Percentiles rank a stretch among this genome's conserved stretches.
Evolutionary conservation across 2,888 invertebrate species (phyloP).

Genomic region (Tridacna crocea): DNA sequence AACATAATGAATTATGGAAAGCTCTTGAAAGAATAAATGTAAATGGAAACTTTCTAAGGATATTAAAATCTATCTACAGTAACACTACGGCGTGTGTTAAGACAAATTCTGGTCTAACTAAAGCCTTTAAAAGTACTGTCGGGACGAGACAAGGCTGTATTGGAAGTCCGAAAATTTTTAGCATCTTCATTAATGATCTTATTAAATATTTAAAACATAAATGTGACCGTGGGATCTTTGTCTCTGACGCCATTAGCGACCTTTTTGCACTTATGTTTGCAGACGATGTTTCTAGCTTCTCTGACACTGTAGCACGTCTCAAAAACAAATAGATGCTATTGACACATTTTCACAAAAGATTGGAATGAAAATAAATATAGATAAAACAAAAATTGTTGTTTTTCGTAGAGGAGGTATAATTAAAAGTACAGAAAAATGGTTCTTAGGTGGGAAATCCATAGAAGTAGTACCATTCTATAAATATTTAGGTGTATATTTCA

Average conservation of each 20-base stretch:
- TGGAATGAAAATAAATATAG: conserved; percentile 20
- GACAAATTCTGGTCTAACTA: neutral
- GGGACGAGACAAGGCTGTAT: conserved; percentile 23
- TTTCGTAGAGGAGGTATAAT: conserved; percentile 16
- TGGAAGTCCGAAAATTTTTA: conserved; percentile 13
- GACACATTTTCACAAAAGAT: conserved; percentile 4
- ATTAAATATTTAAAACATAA: conserved; percentile 13
- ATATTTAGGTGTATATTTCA: conserved; percentile 24
- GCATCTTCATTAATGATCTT: conserved; percentile 23
- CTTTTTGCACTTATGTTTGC: conserved; percentile 10
- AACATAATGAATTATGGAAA: conserved; percentile 25
- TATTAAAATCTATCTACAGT: conserved; percentile 22
- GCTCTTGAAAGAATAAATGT: conserved; percentile 8
- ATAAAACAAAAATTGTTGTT: conserved; percentile 6
- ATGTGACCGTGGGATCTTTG: conserved; percentile 14
- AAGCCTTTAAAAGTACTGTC: conserved; percentile 3
- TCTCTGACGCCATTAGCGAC: conserved; percentile 11
- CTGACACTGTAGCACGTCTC: conserved; percentile 6
- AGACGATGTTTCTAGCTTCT: conserved; percentile 16
- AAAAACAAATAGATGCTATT: conserved; percentile 20
- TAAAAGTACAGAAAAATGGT: conserved; percentile 18
- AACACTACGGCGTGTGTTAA: neutral
- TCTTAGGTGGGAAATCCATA: conserved; percentile 4
- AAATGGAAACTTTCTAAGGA: conserved; percentile 16
- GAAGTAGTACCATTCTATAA: conserved; percentile 18